A percentile compares a stretch with the other conserved stretches of the same genome.
Conservation (phyloP, 2,113 vertebrate species). For the Rissa tridactyla region DNA sequence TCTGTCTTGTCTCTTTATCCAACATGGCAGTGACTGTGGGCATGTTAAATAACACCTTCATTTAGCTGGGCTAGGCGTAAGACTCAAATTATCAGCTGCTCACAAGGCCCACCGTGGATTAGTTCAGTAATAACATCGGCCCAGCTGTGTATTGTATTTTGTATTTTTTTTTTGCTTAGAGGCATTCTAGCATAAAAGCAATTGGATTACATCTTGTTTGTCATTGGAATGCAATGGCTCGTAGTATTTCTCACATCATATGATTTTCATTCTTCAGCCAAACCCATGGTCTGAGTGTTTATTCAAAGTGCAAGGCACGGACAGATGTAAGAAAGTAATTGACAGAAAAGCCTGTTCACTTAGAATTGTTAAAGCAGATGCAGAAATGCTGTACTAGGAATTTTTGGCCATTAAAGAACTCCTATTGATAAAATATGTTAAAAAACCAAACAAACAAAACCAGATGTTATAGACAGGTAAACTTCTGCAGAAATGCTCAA, state of each 20-base stretch:
- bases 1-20: neutral
- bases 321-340: neutral
- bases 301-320: neutral
- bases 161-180: neutral
- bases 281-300: neutral
- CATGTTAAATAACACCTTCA: neutral
- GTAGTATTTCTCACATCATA: neutral
- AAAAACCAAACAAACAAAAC: neutral
- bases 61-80: neutral
- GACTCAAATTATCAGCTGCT: neutral
- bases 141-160: neutral
- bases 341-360: neutral
- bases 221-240: neutral
- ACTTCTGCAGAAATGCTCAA: neutral
- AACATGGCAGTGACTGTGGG: neutral
- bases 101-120: no score
- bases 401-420: neutral
- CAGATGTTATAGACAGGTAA: neutral
- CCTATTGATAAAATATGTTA: neutral
- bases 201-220: neutral
- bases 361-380: neutral
- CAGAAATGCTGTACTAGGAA: neutral
- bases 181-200: neutral
- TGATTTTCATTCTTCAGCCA: neutral
- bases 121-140: neutral